A percentile compares a stretch with the other conserved stretches of the same genome.
These are phyloP conservation scores for Nibea coibor DNA, from an alignment of 2,113 vertebrate species.

Conservation along the genomic window DNA sequence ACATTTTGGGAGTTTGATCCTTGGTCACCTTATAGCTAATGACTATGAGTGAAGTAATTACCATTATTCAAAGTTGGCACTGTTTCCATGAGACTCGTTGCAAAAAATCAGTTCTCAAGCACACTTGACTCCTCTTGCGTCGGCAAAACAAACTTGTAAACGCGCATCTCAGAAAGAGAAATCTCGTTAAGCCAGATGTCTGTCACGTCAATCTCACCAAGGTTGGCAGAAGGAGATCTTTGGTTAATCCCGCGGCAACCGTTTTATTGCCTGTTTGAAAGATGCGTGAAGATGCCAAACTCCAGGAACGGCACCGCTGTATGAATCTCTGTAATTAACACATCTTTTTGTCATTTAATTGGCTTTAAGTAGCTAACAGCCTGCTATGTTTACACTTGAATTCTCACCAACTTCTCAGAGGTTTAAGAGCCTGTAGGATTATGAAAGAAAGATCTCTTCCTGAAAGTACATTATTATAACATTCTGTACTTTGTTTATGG, in stretches of 20 bases:
- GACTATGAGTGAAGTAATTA: neutral
- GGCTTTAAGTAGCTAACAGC: conserved; percentile 9
- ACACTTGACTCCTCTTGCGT: neutral
- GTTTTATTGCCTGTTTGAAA: conserved; percentile 7
- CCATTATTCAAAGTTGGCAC: neutral
- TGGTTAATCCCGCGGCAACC: neutral
- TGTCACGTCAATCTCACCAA: conserved; percentile 26
- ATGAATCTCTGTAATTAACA: neutral
- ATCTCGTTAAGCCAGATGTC: neutral
- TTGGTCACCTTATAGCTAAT: neutral
- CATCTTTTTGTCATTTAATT: neutral
- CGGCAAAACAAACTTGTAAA: conserved; percentile 25
- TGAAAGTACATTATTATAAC: neutral
- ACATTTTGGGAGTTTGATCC: conserved; percentile 14
- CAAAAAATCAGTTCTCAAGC: conserved; percentile 14
- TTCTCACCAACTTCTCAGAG: neutral
- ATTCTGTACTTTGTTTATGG: neutral
- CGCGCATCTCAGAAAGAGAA: neutral
- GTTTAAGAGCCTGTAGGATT: neutral
- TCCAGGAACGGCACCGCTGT: conserved; percentile 6
- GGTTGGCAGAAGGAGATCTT: conserved; percentile 10
- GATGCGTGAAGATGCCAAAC: neutral
- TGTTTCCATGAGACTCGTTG: neutral
- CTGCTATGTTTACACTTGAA: neutral
- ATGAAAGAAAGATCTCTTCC: neutral